Evolutionary conservation across 2,888 invertebrate genomes (phyloP), one percentile per base, ranked within the genome.

Genomic region (Nomada flava): DNA sequence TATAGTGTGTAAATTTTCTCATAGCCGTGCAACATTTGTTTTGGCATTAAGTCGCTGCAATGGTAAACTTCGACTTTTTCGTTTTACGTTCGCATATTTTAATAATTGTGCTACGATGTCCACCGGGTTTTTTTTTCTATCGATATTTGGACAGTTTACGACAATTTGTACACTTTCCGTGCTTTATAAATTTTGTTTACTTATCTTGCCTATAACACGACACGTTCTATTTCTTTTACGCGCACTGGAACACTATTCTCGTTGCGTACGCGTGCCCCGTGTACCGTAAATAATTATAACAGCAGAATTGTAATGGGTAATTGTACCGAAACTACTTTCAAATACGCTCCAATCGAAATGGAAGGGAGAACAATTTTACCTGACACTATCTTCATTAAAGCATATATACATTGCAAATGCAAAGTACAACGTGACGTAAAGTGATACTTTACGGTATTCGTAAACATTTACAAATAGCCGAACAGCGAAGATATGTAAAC

Each of bases 381-480:
- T 36, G 15, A 15, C n/a, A 10, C 29, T 29, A 26, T 9, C 18
- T 42, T 44, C 52, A 52, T 68, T n/a, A 7, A 65, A 20, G 59
- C 76, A 60, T 44, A 18, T 50, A 59, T 13, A 29, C 26, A 47
- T 64, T 44, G 62, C 73, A 26, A 62, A 60, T 57, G 63, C 47
- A 50, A 60, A 13, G 70, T n/a, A 68, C 60, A 52, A 68, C 64
- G 60, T 70, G 83, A 83, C 57, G 55, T 29, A 73, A 84, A 80
- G 71, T 69, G 72, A 72, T 20, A 55, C 76, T 60, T 82, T 67
- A 82, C 55, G 82, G 82, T 76, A 85, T 83, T 86, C 85, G 85
- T 73, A 88, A 86, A 83, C 79, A 64, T 83, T 79, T 79, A 50
- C 69, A 53, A 76, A 69, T 52, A 52, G 62, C n/a, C 64, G 64